Conservation (phyloP, 1,140 invertebrate genomes). For the Drosophila pseudoobscura region DNA sequence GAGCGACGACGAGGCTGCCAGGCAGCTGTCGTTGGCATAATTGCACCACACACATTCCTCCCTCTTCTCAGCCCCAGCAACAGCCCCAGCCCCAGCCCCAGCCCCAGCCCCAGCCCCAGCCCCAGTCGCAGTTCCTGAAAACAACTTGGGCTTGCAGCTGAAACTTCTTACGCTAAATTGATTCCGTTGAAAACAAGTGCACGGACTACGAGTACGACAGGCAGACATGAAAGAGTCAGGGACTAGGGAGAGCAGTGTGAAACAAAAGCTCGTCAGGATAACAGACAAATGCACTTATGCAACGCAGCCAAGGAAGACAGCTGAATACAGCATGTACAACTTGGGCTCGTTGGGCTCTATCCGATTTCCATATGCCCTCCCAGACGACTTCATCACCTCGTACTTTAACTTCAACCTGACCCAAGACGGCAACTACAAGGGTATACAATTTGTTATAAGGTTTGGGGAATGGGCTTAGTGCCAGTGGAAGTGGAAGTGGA, state of each 20-base stretch:
- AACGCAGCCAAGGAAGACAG: conserved; percentile 42
- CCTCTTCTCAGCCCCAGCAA: conserved; percentile 40
- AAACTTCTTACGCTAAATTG: conserved; percentile 79
- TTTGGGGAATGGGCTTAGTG: neutral
- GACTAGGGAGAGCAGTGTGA: conserved; percentile 8
- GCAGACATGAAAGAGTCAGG: neutral
- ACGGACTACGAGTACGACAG: conserved; percentile 8
- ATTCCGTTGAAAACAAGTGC: conserved; percentile 74
- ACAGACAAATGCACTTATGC: conserved; percentile 79
- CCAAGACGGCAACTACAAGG: conserved; percentile 33
- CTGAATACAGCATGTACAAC: conserved; percentile 49
- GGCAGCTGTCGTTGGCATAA: conserved; percentile 66
- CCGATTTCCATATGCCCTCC: conserved; percentile 39
- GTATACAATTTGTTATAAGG: conserved; percentile 19
- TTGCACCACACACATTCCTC: conserved; percentile 52
- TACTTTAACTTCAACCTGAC: neutral
- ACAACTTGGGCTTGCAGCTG: conserved; percentile 45
- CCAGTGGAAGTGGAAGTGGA: conserved; percentile 16
- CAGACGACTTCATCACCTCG: conserved; percentile 8
- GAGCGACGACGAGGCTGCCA: conserved; percentile 52
- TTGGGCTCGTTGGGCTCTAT: conserved; percentile 18
- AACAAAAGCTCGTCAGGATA: conserved; percentile 59
- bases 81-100: conserved; percentile 54
- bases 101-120: conserved; percentile 48
- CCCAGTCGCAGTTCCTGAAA: conserved; percentile 38